A percentile compares a stretch with the other conserved stretches of the same genome.
These are phyloP conservation scores for Nomada fucata DNA, from an alignment of 2,888 invertebrate species.

Conservation along the genomic window DNA sequence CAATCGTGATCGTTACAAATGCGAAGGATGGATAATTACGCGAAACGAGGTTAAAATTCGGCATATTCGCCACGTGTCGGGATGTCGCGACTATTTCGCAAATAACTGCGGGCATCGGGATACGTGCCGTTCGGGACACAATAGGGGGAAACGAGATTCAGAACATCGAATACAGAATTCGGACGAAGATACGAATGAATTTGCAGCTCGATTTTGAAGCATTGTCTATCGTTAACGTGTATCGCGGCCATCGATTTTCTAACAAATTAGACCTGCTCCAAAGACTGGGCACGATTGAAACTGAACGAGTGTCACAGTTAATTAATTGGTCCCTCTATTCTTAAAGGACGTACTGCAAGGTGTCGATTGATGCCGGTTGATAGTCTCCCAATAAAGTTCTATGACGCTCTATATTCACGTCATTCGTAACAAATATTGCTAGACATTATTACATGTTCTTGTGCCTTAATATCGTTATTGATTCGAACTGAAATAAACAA, in stretches of 20 bases:
- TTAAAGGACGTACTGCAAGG: background rate
- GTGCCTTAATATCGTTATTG: background rate
- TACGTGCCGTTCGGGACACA: conserved; percentile 35
- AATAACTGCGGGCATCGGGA: conserved; percentile 8
- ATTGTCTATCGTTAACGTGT: conserved; percentile 8
- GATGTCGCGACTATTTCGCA: conserved; percentile 34
- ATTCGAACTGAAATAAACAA: background rate
- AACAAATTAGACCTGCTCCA: conserved; percentile 39
- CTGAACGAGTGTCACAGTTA: conserved; percentile 22
- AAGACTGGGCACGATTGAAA: conserved; percentile 33
- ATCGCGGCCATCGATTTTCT: conserved; percentile 47
- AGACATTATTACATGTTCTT: too few species aligned
- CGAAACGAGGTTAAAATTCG: conserved; percentile 14
- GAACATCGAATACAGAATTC: conserved; percentile 31
- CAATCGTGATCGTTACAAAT: conserved; percentile 20
- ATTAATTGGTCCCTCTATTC: conserved; percentile 32
- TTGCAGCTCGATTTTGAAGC: conserved; percentile 33
- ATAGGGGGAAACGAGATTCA: conserved; percentile 45
- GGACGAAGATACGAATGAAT: conserved; percentile 56
- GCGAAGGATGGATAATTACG: background rate
- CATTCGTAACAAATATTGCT: too few species aligned
- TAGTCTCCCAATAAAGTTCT: background rate
- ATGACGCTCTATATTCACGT: background rate
- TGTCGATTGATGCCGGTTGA: background rate
- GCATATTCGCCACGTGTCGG: conserved; percentile 11